Evolutionary conservation across 2,113 vertebrate species (phyloP), one percentile per base, ranked within the genome.

Genomic region (Platanista minor): DNA sequence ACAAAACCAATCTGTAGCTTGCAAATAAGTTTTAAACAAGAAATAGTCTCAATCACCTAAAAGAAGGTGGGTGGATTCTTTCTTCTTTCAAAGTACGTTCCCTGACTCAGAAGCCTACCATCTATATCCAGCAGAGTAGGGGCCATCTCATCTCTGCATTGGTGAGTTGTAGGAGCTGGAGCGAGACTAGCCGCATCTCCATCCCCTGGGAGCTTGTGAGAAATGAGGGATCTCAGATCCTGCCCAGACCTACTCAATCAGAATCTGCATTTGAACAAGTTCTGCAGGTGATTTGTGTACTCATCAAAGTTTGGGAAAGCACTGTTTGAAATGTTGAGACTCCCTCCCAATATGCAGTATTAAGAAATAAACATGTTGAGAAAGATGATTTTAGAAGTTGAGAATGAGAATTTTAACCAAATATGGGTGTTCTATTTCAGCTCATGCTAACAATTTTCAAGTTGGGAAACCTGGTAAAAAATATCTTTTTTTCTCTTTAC

Each of bases 391-490:
- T 36, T 61, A 52, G 18, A 66, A n/a, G 13, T n/a, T 12, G 27
- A 94, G 39, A n/a, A 85, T 77, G 27, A 77, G 41, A 59, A 54
- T 54, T 77, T 84, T 66, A 84, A 91, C 23, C 10, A 64, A 62
- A 87, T 1, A 43, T 39, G 33, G 8, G 25, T 39, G 13, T 75
- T 96, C 67, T 59, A 15, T 52, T 95, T 95, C 1, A 52, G 20
- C 12, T 90, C 33, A 67, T 81, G 17, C 25, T 61, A 71, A 90
- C 15, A 66, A 46, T 31, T 77, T 96, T 86, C 87, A 87, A 87
- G 39, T 85, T 88, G 81, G 20, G 13, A 85, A 18, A 49, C 15
- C 7, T 14, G 3, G 8, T 66, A 33, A 64, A 81, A 81, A 12
- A 41, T 23, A 11, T 67, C 21, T 61, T 57, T 62, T 66, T 66